phyloP scores from a whole-genome alignment of 1,140 invertebrate species.

The Holcopasites calliopsidis region DNA sequence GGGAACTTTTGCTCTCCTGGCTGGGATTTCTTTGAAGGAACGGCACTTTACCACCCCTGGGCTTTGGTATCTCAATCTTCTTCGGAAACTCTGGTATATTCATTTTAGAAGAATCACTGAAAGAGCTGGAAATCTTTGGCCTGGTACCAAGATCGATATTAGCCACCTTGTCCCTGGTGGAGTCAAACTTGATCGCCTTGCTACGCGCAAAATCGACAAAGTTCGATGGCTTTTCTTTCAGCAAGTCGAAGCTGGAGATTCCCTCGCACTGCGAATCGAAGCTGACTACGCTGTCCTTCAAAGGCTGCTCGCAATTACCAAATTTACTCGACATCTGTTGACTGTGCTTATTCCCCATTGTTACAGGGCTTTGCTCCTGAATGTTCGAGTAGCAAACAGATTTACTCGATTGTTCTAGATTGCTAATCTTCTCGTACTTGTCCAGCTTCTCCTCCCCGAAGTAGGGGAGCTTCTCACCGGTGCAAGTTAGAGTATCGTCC shows the following conservation, averaged over 20 bases:
- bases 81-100: conserved; percentile 64
- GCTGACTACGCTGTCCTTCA: conserved; percentile 37
- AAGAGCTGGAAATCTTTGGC: conserved; percentile 62
- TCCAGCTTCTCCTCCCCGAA: conserved; percentile 66
- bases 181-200: conserved; percentile 59
- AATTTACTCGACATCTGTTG: conserved; percentile 35
- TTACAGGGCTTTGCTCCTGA: conserved; percentile 55
- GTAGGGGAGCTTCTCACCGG: conserved; percentile 55
- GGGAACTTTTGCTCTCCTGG: conserved; percentile 52
- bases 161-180: conserved; percentile 47
- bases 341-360: conserved; percentile 16
- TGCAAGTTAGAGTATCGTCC: conserved; percentile 60
- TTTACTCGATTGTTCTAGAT: conserved; percentile 69
- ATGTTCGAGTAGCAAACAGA: conserved; percentile 66
- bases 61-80: conserved; percentile 64
- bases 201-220: conserved; percentile 53
- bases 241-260: conserved; percentile 21
- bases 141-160: conserved; percentile 67
- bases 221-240: conserved; percentile 51
- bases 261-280: conserved; percentile 47
- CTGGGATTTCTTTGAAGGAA: conserved; percentile 55
- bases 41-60: conserved; percentile 42
- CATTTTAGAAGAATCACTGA: conserved; percentile 61
- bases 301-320: conserved; percentile 48
- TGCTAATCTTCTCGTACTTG: conserved; percentile 70